Evolutionary conservation across 2,888 invertebrate species (phyloP), one percentile per base, ranked within the genome.

Genomic region (Mesodorylaimus sp.): DNA sequence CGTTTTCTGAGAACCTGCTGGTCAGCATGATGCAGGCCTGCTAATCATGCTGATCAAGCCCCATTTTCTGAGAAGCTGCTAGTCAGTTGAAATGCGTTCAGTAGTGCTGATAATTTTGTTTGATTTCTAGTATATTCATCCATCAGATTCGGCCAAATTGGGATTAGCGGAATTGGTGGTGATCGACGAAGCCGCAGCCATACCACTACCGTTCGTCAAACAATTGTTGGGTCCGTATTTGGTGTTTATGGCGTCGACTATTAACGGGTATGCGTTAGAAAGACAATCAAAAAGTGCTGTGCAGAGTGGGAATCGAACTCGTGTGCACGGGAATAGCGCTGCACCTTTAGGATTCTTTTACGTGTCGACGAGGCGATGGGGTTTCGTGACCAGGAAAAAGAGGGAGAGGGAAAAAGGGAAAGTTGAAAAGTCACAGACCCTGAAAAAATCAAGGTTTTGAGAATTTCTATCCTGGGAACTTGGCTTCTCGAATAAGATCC

Each of bases 121-220:
- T 32, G 53, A 53, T 57, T 62, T 68, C 28, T 69, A 93, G 80
- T 97, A 97, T 69, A 89, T 97, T 64, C 81, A 86, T 53, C 93
- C 97, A 0, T 80, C 80, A 39, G 91, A 95, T 68, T 79, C 81
- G 44, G 78, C 82, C 51, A 79, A 85, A 53, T 73, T 97, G 29
- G 79, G 84, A 7, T 89, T 91, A 55, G 91, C 93, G 0, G 95
- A 97, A 68, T 69, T 99, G 38, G 75, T 97, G 29, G 79, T 97
- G 0, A 91, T 97, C 51, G 97, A 99, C 68, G 97, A 99, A 70
- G 97, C 97, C 1, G 97, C 97, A 0, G 97, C 97, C 5, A 97
- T 99, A 58, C 97, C 97, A 0, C 72, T 97, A 51, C 83, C 85
- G 0, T 77, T 84, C 59, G 91, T 99, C 1, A 83, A 86, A 57